phyloP scores from a whole-genome alignment of 2,888 invertebrate genomes.

The Catocala fraxini region DNA sequence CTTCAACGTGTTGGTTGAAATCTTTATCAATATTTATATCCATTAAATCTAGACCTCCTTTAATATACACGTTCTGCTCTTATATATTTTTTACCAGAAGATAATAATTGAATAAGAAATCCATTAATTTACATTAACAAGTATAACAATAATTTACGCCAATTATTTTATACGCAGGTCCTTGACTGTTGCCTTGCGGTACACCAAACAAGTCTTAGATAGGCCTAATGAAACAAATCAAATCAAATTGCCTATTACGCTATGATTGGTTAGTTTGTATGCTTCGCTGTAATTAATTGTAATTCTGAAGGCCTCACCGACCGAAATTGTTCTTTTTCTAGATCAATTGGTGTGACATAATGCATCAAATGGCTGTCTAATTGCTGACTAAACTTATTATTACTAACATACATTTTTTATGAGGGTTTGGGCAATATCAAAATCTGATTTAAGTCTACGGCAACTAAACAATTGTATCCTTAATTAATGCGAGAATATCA shows the following conservation, averaged over 20 bases:
- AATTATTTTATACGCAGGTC: constrained; percentile 15
- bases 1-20: too few species aligned
- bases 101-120: not conserved
- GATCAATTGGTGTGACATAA: constrained; percentile 24
- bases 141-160: not conserved
- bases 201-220: constrained; percentile 22
- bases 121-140: too few species aligned
- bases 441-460: too few species aligned
- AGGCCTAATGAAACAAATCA: constrained; percentile 47
- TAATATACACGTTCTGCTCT: too few species aligned
- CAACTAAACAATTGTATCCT: too few species aligned
- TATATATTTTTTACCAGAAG: too few species aligned
- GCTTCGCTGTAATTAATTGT: constrained; percentile 40
- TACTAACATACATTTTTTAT: too few species aligned
- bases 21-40: too few species aligned
- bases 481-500: too few species aligned
- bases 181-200: constrained; percentile 20
- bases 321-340: constrained; percentile 26
- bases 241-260: constrained; percentile 44
- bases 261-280: constrained; percentile 46
- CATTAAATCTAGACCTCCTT: too few species aligned
- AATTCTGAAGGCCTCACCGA: constrained; percentile 29
- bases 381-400: not conserved
- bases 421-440: too few species aligned
- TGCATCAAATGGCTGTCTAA: constrained; percentile 2